Base-by-base conservation (phyloP, 1,140 invertebrate genomes). In the Heliothis virescens region DNA sequence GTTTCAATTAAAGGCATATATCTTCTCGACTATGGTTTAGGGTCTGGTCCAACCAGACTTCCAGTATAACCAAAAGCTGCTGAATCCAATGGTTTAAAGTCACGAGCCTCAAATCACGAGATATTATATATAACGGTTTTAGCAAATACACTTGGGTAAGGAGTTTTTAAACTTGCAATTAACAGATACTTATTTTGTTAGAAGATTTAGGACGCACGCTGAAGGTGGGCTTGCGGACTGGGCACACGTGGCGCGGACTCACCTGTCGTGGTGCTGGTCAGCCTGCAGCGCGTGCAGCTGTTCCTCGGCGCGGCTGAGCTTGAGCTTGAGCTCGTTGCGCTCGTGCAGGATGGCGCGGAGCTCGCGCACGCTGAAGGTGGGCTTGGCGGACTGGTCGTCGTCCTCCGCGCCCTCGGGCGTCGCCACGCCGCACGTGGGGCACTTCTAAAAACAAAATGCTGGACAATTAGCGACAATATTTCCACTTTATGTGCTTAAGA, bases 351-450 rank as follows among this genome's bases (percentile, higher is more conserved):
- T 98, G 88, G 98, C 97, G 81, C 96, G 95, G 7, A 99, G 95
- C 92, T 99, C 98, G 52, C 96, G 96, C 48, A 98, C 97, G 10
- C 98, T 99, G 92, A 99, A 99, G 71, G 98, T 95, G 11, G 98
- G 98, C 85, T 97, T 95, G 86, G 98, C 97, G 0, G 98, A 97
- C 95, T 98, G 97, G 86, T 98, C 97, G 59, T 91, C 89, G 73
- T 91, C 90, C 9, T 92, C 91, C 5, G 75, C 55, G 3, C 84
- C 87, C 0, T 90, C 91, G 0, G 88, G 81, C 0, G 89, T 81
- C 11, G 84, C 82, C 78, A 91, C 90, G 52, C 91, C 91, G 83
- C 93, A 94, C 80, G 92, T 83, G 21, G 91, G 84, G 84, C 93
- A 94, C 83, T 92, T 93, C 88, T 92, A 81, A 15, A 83, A 85